Conservation (phyloP, 1,140 invertebrate genomes). For the Euborellia annulipes region DNA sequence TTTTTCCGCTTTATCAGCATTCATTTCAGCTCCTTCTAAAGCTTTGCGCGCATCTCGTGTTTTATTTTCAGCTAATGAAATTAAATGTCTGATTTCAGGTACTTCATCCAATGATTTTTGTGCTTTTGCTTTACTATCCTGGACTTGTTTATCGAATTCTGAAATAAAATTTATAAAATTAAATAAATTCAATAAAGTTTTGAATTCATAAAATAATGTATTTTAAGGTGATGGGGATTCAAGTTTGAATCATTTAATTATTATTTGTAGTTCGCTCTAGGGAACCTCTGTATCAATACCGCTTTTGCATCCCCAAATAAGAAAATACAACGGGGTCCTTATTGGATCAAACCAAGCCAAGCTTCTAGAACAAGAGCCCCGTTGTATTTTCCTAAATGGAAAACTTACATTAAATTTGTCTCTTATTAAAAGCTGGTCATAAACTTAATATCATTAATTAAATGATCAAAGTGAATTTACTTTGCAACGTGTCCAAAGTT, state of each 20-base stretch:
- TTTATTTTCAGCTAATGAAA: conserved; percentile 43
- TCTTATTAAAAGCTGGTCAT: no score
- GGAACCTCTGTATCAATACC: no score
- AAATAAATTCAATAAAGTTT: conserved; percentile 3
- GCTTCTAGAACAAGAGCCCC: no score
- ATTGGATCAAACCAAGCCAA: no score
- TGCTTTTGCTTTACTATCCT: conserved; percentile 56
- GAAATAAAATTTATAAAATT: conserved; percentile 13
- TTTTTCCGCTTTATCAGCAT: conserved; percentile 57
- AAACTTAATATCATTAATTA: no score
- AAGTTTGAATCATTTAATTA: no score
- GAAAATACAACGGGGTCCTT: no score
- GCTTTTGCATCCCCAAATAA: no score
- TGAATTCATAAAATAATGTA: conserved; percentile 1
- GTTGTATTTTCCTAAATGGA: no score
- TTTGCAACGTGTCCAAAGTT: conserved; percentile 65
- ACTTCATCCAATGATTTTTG: conserved; percentile 47
- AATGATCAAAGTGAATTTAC: conserved; percentile 30
- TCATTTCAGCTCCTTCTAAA: conserved; percentile 52
- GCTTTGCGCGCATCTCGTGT: conserved; percentile 36
- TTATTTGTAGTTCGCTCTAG: no score
- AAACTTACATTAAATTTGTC: no score
- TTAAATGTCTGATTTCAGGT: conserved; percentile 39
- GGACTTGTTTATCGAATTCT: conserved; percentile 82
- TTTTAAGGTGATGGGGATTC: no score